Conservation (phyloP, 2,888 invertebrate genomes). For the Psylliodes chrysocephalus region DNA sequence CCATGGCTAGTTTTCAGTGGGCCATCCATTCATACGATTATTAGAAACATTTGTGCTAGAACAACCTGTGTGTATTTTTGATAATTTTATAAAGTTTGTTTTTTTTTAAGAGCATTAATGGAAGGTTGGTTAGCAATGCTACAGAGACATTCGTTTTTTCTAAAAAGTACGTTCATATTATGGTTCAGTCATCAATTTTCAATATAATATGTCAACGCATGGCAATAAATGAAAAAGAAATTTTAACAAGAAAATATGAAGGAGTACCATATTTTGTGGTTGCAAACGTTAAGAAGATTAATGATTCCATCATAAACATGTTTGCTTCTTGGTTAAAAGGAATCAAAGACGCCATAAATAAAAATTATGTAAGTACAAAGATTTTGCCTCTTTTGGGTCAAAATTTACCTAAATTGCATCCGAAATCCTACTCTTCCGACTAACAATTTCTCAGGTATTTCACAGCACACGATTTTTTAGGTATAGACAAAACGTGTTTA, state of each 20-base stretch:
- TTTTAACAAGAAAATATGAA: constrained; percentile 22
- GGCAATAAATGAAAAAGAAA: constrained; percentile 23
- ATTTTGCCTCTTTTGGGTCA: not conserved
- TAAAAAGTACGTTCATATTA: constrained; percentile 26
- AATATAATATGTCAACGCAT: constrained; percentile 37
- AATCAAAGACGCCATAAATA: constrained; percentile 34
- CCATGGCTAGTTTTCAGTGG: too few relatives aligned
- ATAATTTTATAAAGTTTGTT: too few relatives aligned
- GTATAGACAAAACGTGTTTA: too few relatives aligned
- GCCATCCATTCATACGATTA: too few relatives aligned
- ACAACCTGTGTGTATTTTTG: too few relatives aligned
- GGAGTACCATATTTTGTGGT: constrained; percentile 28
- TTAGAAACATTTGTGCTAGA: too few relatives aligned
- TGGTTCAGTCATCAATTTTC: constrained; percentile 31
- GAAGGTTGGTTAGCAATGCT: constrained; percentile 16
- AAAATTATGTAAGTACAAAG: constrained; percentile 36
- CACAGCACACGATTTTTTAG: too few relatives aligned
- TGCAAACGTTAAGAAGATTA: not conserved
- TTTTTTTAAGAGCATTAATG: constrained; percentile 31
- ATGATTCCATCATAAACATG: constrained; percentile 24
- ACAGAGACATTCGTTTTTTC: constrained; percentile 31
- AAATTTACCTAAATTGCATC: not conserved
- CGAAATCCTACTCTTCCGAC: not conserved
- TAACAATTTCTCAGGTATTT: too few relatives aligned
- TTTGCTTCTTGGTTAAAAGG: constrained; percentile 31